Base-by-base conservation (phyloP, 1,140 invertebrate species). In the Bombus consobrinus region DNA sequence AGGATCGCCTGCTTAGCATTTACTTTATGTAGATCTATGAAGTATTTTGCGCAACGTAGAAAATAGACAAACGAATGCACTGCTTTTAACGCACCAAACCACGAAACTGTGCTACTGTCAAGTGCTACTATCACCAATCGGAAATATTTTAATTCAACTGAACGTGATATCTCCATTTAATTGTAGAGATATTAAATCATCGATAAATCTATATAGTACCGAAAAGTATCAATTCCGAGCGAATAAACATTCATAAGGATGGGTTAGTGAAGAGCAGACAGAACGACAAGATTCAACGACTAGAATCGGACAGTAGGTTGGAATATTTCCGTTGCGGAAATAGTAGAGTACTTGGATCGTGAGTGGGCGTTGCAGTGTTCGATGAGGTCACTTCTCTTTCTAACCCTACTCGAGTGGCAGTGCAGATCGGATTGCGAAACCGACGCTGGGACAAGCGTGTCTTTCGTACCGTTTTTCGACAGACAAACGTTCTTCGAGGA, bases 301-400 rank as follows among this genome's bases (percentile, higher is more conserved):
- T 34, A 28, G 10, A 37, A 34, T 64, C 6, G 39, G 8, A 32
- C 34, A 10, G 10, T 43, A 22, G 47, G 47, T 18, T 47, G 15
- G 72, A 41, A 89, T 87, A 85, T 89, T 88, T 90, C 22, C 22
- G 8, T 18, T 18, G 13, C 18, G 37, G 34, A 68, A 90, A 90
- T 79, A 47, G 47, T 47, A 22, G 59, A 32, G 83, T 90, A 88
- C 22, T 66, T 25, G 18, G 18, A 22, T 53, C 18, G 47, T 53
- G 41, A 32, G 37, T 32, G 8, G 53, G 22, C n/a, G 37, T 66
- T 43, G 75, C 37, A 66, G 79, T 73, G 41, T 90, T 88, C 71
- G 39, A n/a, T 64, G 53, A 79, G 64, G 32, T 64, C 28, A 85
- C 69, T 82, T 87, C 73, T 81, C 68, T 79, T 82, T 87, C 72